phyloP scores from a whole-genome alignment of 2,113 vertebrate genomes.

The Astur gentilis region DNA sequence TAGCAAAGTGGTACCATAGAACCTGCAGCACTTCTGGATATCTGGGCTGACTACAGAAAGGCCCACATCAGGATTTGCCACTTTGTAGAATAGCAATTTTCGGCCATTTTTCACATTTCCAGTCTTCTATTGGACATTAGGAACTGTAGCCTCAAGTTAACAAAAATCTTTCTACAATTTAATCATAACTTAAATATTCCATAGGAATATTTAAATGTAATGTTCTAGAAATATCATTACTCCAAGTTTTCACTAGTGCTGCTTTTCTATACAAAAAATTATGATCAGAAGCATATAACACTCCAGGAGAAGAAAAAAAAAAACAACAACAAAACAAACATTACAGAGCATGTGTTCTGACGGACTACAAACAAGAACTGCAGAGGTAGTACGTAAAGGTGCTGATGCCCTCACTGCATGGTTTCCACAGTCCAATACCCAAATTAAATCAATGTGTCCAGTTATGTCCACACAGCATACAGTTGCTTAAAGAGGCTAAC shows the following conservation, averaged over 20 bases:
- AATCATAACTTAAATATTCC: not conserved
- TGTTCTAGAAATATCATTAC: not conserved
- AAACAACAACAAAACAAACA: not conserved
- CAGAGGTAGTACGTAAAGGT: not conserved
- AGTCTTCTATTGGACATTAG: not conserved
- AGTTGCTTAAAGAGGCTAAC: not conserved
- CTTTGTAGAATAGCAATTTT: not conserved
- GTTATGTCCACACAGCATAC: not conserved
- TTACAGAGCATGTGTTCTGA: not conserved
- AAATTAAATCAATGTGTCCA: not conserved
- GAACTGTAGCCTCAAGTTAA: not conserved
- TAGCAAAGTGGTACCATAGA: not conserved
- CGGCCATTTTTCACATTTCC: not conserved
- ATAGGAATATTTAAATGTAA: not conserved
- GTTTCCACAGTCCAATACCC: not conserved
- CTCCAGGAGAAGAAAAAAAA: not conserved
- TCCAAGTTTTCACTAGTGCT: not conserved
- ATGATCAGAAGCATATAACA: not conserved
- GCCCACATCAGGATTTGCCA: not conserved
- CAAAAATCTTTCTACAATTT: not conserved
- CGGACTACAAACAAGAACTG: not conserved
- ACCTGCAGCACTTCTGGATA: not conserved
- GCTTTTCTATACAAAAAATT: not conserved
- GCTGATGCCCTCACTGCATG: not conserved
- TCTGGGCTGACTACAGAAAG: not conserved